A percentile compares a stretch with the other conserved stretches of the same genome.
Conservation (phyloP, 2,113 vertebrate genomes). For the Dendrocopos noguchii region DNA sequence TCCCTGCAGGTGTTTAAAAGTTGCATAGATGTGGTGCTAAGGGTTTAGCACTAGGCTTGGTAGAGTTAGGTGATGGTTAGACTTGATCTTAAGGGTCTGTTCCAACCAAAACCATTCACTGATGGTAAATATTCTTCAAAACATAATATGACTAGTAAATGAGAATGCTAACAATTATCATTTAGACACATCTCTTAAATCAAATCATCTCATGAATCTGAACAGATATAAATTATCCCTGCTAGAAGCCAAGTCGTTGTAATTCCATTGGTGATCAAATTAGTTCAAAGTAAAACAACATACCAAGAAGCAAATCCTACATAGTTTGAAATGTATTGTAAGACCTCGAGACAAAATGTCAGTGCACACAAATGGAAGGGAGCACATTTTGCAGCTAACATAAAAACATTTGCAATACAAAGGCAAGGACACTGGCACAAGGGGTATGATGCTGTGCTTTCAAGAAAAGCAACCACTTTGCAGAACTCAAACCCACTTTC, state of each 20-base stretch:
- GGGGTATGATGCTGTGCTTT: neutral
- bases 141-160: neutral
- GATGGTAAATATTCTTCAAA: neutral
- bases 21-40: too few relatives aligned
- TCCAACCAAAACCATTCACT: neutral
- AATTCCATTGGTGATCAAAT: neutral
- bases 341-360: neutral
- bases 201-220: neutral
- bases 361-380: neutral
- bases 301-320: neutral
- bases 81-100: neutral
- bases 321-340: neutral
- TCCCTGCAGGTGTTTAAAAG: too few relatives aligned
- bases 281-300: neutral
- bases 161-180: neutral
- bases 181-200: neutral
- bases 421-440: neutral
- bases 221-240: neutral
- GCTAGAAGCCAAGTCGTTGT: neutral
- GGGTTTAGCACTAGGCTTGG: too few relatives aligned
- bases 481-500: neutral
- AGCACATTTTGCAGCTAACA: slow-evolving; percentile 1
- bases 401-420: slow-evolving; percentile 23
- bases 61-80: too few relatives aligned
- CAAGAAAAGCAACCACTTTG: slow-evolving; percentile 26